phyloP scores from a whole-genome alignment of 2,113 vertebrate species.

The Orycteropus afer region DNA sequence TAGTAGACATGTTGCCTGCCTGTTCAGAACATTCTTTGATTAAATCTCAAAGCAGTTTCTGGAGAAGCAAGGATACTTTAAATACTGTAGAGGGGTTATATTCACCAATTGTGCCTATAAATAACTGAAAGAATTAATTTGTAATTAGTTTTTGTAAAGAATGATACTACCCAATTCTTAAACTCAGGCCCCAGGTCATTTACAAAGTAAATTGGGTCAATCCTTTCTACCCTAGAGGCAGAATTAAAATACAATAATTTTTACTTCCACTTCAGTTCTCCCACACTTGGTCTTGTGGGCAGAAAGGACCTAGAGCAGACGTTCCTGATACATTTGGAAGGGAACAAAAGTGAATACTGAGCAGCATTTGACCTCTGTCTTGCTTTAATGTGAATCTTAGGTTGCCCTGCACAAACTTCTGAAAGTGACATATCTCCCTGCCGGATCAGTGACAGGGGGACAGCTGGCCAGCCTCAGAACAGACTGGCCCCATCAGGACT shows the following conservation, averaged over 20 bases:
- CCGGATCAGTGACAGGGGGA: conserved; percentile 55
- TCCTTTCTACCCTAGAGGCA: background rate
- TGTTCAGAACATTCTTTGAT: background rate
- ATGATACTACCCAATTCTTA: background rate
- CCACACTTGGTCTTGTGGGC: background rate
- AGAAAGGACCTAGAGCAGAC: background rate
- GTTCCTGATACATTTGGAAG: conserved; percentile 63
- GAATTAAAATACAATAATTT: background rate
- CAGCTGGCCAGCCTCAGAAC: conserved; percentile 62
- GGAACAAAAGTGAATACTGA: conserved; percentile 43
- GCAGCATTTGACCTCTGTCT: conserved; percentile 48
- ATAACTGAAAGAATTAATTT: background rate
- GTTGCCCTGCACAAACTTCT: conserved; percentile 13
- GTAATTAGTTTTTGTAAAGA: background rate
- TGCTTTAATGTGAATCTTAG: conserved; percentile 56
- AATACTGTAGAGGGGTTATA: background rate
- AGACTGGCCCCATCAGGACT: conserved; percentile 48
- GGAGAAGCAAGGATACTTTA: background rate
- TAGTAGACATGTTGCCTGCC: no score
- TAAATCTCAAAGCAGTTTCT: background rate
- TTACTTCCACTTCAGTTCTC: background rate
- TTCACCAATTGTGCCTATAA: background rate
- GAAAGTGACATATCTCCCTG: conserved; percentile 55
- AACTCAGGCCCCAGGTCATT: conserved; percentile 26
- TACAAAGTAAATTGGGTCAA: background rate